Evolutionary conservation across 2,797 vertebrate genomes (phyloP).

Genomic region (Squalus acanthias): DNA sequence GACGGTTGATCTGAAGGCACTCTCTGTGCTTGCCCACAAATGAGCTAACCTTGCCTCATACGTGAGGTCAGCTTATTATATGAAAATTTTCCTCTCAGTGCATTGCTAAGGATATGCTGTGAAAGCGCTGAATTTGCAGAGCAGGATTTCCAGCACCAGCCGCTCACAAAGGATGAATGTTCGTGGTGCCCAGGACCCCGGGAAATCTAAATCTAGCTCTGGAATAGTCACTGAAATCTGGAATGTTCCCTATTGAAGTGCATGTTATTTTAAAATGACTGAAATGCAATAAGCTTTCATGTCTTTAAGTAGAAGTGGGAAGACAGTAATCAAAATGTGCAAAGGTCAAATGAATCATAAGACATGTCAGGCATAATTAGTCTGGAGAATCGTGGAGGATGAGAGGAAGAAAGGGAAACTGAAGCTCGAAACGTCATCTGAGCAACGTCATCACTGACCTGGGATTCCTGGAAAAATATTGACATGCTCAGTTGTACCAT

Average conservation of each 20-base stretch:
- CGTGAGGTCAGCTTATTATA: background rate
- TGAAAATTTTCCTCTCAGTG: background rate
- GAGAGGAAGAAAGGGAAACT: background rate
- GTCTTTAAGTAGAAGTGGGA: background rate
- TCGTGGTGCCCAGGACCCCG: background rate
- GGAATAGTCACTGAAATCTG: background rate
- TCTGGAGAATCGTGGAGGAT: background rate
- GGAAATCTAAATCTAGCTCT: background rate
- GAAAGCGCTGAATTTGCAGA: background rate
- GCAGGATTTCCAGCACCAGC: background rate
- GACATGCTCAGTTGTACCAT: background rate
- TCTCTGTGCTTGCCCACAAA: background rate
- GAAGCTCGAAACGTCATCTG: background rate
- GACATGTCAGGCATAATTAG: background rate
- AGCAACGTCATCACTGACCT: background rate
- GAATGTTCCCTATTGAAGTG: background rate
- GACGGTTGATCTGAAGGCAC: background rate
- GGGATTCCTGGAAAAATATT: slow-evolving; percentile 5
- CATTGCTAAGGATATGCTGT: background rate
- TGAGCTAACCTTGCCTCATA: background rate
- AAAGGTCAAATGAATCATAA: slow-evolving; percentile 12
- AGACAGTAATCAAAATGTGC: background rate
- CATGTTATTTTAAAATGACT: background rate
- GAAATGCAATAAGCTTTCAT: background rate
- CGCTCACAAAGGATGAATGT: background rate